Evolutionary conservation across 2,797 vertebrate genomes (phyloP).

Genomic region (Bovichtus variegatus): DNA sequence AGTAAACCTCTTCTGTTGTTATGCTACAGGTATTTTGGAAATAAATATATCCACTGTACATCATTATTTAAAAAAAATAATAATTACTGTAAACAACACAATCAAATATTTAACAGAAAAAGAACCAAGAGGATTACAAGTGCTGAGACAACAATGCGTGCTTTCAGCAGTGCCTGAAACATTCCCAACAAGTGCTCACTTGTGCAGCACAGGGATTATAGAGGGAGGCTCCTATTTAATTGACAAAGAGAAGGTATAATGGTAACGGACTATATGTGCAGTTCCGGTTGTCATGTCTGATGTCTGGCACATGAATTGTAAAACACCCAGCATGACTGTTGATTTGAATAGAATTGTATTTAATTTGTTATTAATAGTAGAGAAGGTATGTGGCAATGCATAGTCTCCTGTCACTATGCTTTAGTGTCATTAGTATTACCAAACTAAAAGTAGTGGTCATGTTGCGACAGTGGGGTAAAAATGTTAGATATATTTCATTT

Average conservation of each 20-base stretch:
- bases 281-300: conserved; percentile 3
- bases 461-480: background rate
- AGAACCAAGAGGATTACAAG: conserved; percentile 33
- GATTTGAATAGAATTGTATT: background rate
- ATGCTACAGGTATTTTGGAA: no score
- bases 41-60: no score
- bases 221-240: conserved; percentile 51
- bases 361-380: background rate
- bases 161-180: conserved; percentile 52
- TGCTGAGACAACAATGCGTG: conserved; percentile 48
- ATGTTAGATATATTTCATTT: background rate
- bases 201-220: conserved; percentile 59
- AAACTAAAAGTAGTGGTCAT: background rate
- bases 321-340: background rate
- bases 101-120: conserved; percentile 15
- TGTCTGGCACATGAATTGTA: background rate
- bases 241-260: conserved; percentile 39
- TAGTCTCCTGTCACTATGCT: background rate
- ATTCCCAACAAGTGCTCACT: conserved; percentile 77
- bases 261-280: conserved; percentile 34
- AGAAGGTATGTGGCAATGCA: background rate
- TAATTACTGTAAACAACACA: conserved; percentile 13
- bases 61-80: no score
- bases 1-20: background rate
- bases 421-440: background rate